Base-by-base conservation (phyloP, 2,888 invertebrate genomes). In the Cactoblastis cactorum region DNA sequence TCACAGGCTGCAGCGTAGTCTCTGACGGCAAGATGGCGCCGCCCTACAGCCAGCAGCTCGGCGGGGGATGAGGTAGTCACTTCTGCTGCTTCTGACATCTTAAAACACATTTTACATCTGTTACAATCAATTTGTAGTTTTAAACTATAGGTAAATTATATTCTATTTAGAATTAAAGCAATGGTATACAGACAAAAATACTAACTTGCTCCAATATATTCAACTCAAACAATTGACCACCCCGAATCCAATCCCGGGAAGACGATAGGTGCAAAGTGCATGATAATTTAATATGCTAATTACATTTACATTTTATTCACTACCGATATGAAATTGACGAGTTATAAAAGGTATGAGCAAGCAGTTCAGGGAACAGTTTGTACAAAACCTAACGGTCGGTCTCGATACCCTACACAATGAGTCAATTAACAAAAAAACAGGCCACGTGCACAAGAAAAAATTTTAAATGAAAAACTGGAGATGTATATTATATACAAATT, bases 1-100 rank as follows among this genome's bases (percentile, higher is more conserved):
- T 92, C 91, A 1, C 94, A 94, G 0, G 97, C 96, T 39, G 92
- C 91, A 50, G 87, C 90, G 70, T 93, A 96, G 69, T 96, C 95
- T 65, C 76, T 92, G 0, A 96, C 93, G n/a, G 95, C 90, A 50
- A 94, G 92, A 63, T 96, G 94, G 15, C 96, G 91, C 51, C 95
- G 93, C 1, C 97, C 97, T 52, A 93, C 92, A 9, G 92, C 92
- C 35, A 95, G 87, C 19, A 95, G 80, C 58, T 94, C 93, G 1
- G 81, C 66, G 0, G 92, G 79, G 49, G 91, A 87, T 15, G 89
- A 80, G 33, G 72, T 69, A 22, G 82, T 87, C 2, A 76, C 76
- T 69, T 91, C 91, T n/a, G 74, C 57, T 45, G 79, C 76, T 53
- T 92, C 92, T 11, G 92, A 85, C 93, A 93, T 93, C 91, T 92